phyloP scores from a whole-genome alignment of 2,113 vertebrate genomes.

The Urocolius indicus region DNA sequence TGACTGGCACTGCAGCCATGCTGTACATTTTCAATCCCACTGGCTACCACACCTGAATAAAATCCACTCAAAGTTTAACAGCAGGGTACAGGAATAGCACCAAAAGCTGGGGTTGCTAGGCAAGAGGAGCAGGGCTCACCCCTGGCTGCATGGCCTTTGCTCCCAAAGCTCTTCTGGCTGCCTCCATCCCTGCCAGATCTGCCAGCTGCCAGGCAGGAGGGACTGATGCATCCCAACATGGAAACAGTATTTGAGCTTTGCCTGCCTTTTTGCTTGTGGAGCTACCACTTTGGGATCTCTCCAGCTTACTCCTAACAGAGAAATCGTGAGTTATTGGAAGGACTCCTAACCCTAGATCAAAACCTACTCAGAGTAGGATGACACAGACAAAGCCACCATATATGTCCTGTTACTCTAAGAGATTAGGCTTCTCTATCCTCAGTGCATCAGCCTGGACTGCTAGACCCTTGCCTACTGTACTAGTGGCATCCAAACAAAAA shows the following conservation, averaged over 20 bases:
- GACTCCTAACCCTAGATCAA: not conserved
- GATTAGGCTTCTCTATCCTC: not conserved
- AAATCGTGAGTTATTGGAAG: not conserved
- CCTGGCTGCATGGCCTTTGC: not conserved
- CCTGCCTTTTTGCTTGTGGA: not conserved
- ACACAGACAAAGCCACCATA: not conserved
- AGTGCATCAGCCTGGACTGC: not conserved
- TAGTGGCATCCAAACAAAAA: not conserved
- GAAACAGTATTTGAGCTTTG: not conserved
- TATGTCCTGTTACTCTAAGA: not conserved
- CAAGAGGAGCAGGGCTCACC: rapidly evolving
- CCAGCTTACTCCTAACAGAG: not conserved
- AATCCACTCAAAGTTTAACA: rapidly evolving
- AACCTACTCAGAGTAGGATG: not conserved
- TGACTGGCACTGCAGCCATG: not conserved
- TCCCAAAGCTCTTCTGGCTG: not conserved
- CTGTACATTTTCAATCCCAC: not conserved
- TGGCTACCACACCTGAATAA: not conserved
- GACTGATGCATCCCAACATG: rapidly evolving
- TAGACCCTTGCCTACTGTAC: not conserved
- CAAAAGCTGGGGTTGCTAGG: not conserved
- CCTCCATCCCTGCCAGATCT: not conserved
- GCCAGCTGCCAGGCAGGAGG: not conserved
- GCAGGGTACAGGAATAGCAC: not conserved
- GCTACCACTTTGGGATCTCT: not conserved